phyloP scores from a whole-genome alignment of 2,797 vertebrate genomes.

The Scolopax bukidnonensis region DNA sequence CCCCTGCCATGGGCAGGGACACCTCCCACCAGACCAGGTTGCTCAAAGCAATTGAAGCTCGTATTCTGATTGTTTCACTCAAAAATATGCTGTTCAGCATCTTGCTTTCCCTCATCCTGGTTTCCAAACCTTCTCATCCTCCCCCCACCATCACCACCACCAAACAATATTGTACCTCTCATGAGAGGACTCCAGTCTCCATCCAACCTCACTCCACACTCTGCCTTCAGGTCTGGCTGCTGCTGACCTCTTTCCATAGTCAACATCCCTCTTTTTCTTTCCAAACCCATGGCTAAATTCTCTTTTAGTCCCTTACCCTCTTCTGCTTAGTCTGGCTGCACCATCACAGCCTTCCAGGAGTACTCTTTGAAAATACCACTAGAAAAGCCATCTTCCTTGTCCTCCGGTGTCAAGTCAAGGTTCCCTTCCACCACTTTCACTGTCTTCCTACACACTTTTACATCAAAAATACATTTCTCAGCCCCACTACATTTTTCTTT shows the following conservation, averaged over 20 bases:
- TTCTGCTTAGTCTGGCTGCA: background rate
- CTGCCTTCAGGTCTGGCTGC: background rate
- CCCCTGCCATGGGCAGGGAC: too few relatives aligned
- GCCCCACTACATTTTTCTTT: background rate
- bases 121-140: background rate
- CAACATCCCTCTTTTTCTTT: background rate
- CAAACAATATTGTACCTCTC: background rate
- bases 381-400: background rate
- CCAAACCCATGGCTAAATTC: background rate
- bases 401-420: background rate
- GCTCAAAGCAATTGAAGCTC: background rate
- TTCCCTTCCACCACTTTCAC: background rate
- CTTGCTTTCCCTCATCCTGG: background rate
- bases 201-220: background rate
- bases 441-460: background rate
- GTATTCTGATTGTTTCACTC: background rate
- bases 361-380: background rate
- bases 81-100: background rate
- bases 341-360: background rate
- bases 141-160: background rate
- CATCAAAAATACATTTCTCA: background rate
- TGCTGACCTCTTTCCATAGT: background rate
- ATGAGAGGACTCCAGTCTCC: background rate
- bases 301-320: background rate
- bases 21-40: too few relatives aligned